Base-by-base conservation (phyloP, 2,113 vertebrate genomes). In the Epinephelus fuscoguttatus region DNA sequence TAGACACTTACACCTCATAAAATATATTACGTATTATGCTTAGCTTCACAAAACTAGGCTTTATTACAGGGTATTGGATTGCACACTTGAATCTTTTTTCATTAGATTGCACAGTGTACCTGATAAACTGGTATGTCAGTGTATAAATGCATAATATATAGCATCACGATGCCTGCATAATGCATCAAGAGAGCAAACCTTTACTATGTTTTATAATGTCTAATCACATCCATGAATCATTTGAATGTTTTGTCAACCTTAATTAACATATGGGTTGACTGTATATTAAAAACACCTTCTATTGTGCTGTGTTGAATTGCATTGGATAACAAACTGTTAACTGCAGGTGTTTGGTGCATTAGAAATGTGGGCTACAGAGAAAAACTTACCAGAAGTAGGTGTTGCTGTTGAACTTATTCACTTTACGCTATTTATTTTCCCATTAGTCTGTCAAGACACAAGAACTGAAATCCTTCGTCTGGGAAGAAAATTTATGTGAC, bases 381-480 rank as follows among this genome's bases (percentile, higher is more conserved):
- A 56, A 56, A 74, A 37, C 17, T 77, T 52, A 9, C 23, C 4
- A 2, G 25, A 62, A 55, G 30, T 25, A 1, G 33, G 37, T 12
- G 15, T 11, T 45, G 18, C 11, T 78, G n/a, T 25, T 75, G 7
- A 27, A 30, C 40, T 63, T 30, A 60, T 81, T 81, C 15, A 77
- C 57, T 75, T 73, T 37, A n/a, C 49, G 40, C 50, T 59, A 37
- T 77, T 83, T 75, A 68, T 77, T 74, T 77, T 53, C 40, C 61
- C 19, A 70, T 81, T 77, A 23, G 10, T 74, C 55, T 81, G 42
- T 14, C 10, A 59, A 75, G 77, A 33, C 64, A 33, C 50, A 49
- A 27, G 8, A 52, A 19, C 42, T 12, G 1, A 82, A 80, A 82
- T 64, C 42, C 27, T 30, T 55, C 21, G 9, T 75, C 61, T 37